phyloP scores from a whole-genome alignment of 2,888 invertebrate genomes.

The Carcina quercana region DNA sequence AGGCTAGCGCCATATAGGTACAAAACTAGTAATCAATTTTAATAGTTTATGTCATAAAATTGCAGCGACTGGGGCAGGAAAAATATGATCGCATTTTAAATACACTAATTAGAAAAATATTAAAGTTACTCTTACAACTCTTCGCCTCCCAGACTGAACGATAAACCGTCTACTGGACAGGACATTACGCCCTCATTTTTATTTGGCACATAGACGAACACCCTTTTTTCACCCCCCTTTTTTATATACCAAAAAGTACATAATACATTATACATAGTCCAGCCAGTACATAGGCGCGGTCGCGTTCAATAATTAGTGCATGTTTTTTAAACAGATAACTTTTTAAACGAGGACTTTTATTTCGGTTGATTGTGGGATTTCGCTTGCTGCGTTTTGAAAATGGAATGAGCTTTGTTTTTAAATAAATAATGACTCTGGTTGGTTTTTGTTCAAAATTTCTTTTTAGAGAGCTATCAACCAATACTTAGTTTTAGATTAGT shows the following conservation, averaged over 20 bases:
- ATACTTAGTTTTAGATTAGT: too few relatives aligned
- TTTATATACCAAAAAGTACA: slow-evolving; percentile 20
- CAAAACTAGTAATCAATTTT: too few relatives aligned
- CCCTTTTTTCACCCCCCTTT: slow-evolving; percentile 56
- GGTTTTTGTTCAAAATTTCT: not conserved
- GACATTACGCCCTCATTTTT: slow-evolving; percentile 73
- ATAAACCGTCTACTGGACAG: slow-evolving; percentile 63
- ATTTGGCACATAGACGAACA: slow-evolving; percentile 73
- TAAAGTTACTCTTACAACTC: slow-evolving; percentile 22
- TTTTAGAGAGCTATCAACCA: not conserved
- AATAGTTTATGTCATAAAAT: too few relatives aligned
- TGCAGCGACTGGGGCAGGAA: too few relatives aligned
- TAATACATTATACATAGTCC: slow-evolving; percentile 27
- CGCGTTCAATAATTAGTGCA: slow-evolving; percentile 64
- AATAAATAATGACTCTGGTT: slow-evolving; percentile 2
- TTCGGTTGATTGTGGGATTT: slow-evolving; percentile 45
- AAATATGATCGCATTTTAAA: too few relatives aligned
- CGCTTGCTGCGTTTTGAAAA: slow-evolving; percentile 50
- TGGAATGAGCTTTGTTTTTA: slow-evolving; percentile 26
- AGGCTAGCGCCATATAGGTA: too few relatives aligned
- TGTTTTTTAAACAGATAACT: slow-evolving; percentile 63
- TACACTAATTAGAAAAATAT: too few relatives aligned
- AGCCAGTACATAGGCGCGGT: slow-evolving; percentile 41
- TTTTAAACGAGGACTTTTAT: slow-evolving; percentile 68
- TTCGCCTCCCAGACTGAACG: slow-evolving; percentile 30